phyloP scores from a whole-genome alignment of 2,113 vertebrate species.

The Eublepharis macularius region DNA sequence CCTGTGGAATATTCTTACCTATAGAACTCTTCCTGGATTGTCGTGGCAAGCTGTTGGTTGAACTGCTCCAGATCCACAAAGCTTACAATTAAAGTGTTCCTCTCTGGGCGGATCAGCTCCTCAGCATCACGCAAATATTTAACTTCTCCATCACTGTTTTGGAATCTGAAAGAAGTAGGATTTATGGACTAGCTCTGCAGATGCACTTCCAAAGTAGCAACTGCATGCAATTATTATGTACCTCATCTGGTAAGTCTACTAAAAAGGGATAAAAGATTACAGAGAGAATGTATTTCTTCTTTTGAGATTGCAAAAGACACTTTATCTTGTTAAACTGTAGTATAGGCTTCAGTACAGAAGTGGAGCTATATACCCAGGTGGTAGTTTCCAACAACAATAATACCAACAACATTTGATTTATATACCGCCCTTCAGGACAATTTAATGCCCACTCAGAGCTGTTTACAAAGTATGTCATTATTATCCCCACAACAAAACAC shows the following conservation, averaged over 20 bases:
- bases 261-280: rapidly evolving
- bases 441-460: too few species aligned
- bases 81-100: conserved; percentile 94
- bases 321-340: neutral
- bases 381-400: too few species aligned
- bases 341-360: neutral
- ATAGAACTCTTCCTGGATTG: conserved; percentile 96
- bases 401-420: too few species aligned
- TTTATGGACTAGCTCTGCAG: rapidly evolving
- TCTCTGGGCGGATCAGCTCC: conserved; percentile 94
- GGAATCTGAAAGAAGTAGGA: conserved; percentile 77
- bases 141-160: conserved; percentile 88
- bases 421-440: too few species aligned
- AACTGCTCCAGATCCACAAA: conserved; percentile 93
- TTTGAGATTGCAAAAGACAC: neutral
- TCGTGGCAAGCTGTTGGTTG: conserved; percentile 97
- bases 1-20: conserved; percentile 74
- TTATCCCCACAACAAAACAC: too few species aligned
- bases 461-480: too few species aligned
- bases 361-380: neutral
- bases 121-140: conserved; percentile 93
- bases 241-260: neutral
- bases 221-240: rapidly evolving
- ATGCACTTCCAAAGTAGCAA: neutral
- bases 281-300: neutral